These are phyloP conservation scores for Sycobia sp. DNA, from an alignment of 1,140 invertebrate genomes.

Conservation along the genomic window DNA sequence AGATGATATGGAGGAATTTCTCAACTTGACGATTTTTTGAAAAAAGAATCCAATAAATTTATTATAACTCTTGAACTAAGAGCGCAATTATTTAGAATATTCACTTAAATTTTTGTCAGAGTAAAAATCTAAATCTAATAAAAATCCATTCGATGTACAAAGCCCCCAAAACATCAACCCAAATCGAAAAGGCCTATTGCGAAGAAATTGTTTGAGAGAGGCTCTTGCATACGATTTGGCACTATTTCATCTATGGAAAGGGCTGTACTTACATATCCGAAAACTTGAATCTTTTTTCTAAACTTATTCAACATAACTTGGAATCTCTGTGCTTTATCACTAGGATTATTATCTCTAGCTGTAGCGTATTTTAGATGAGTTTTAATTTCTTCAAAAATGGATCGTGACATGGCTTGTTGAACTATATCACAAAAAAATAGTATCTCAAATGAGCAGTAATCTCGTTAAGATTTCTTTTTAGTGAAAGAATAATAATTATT, in stretches of 20 bases:
- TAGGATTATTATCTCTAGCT: too few species aligned
- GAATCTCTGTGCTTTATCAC: conserved; percentile 5
- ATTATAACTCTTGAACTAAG: too few species aligned
- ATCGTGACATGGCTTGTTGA: too few species aligned
- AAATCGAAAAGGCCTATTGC: conserved; percentile 50
- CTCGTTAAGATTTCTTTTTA: conserved; percentile 9
- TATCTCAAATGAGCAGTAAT: not conserved
- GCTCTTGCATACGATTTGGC: not conserved
- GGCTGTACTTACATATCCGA: too few species aligned
- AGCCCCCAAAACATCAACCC: conserved; percentile 51
- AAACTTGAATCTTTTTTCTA: too few species aligned
- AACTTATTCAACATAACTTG: not conserved
- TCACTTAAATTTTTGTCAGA: conserved; percentile 1
- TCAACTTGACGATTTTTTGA: not conserved
- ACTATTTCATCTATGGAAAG: not conserved
- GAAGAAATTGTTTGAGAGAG: conserved; percentile 53
- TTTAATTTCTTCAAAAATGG: conserved; percentile 2
- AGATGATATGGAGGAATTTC: not conserved
- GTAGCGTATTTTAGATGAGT: conserved; percentile 6
- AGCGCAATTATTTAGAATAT: not conserved
- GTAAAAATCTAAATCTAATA: too few species aligned
- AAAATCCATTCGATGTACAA: conserved; percentile 6
- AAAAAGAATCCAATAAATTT: conserved; percentile 13
- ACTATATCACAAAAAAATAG: too few species aligned
- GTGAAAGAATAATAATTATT: conserved; percentile 15